A percentile compares a stretch with the other conserved stretches of the same genome.
Conservation (phyloP, 2,113 vertebrate genomes). For the Irena cyanogastra region DNA sequence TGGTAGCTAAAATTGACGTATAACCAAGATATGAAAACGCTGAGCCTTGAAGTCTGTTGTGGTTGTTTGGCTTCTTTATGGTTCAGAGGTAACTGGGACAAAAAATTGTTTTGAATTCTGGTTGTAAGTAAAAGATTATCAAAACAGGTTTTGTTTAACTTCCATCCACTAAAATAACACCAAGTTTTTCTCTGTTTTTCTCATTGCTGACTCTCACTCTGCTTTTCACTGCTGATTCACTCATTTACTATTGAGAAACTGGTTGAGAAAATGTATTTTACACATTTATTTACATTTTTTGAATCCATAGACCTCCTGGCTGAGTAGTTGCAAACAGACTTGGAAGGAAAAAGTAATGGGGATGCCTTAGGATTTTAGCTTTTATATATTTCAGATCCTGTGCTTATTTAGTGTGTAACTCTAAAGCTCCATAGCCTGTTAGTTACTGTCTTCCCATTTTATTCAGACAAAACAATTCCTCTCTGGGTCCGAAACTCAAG, state of each 20-base stretch:
- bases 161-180: not conserved
- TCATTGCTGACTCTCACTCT: too few species aligned
- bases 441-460: not conserved
- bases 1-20: not conserved
- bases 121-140: not conserved
- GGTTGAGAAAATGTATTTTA: not conserved
- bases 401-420: not conserved
- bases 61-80: not conserved
- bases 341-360: not conserved
- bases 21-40: not conserved
- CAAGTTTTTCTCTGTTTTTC: not conserved
- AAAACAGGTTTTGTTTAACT: not conserved
- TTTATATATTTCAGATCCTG: not conserved
- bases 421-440: not conserved
- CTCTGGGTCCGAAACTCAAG: not conserved
- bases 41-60: not conserved
- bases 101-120: not conserved
- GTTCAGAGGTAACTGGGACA: not conserved
- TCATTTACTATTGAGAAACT: not conserved
- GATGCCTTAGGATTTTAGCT: not conserved
- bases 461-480: not conserved
- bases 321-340: conserved; percentile 34
- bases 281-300: not conserved
- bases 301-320: not conserved
- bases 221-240: not conserved